Conservation (phyloP, 1,140 invertebrate genomes). For the Ceratosolen solmsi region DNA sequence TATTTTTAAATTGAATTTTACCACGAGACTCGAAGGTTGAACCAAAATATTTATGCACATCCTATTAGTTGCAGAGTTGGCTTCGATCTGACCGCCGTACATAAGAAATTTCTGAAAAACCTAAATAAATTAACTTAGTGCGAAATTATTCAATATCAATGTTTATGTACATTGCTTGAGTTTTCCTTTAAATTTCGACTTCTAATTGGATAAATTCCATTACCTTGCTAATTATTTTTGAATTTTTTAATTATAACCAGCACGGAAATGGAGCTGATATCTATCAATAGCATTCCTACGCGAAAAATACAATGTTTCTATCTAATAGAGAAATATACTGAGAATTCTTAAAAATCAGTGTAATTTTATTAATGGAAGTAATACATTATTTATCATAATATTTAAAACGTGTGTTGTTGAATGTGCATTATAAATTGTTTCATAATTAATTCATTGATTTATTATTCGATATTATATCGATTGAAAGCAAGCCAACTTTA, state of each 20-base stretch:
- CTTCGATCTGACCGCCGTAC: background rate
- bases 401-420: too few species aligned
- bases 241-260: background rate
- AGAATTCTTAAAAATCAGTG: too few species aligned
- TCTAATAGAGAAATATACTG: too few species aligned
- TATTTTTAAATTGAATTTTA: slow-evolving; percentile 27
- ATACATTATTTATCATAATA: too few species aligned
- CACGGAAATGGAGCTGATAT: background rate
- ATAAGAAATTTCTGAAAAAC: background rate
- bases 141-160: background rate
- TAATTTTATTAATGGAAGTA: too few species aligned
- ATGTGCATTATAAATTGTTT: too few species aligned
- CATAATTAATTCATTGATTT: too few species aligned
- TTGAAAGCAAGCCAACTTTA: too few species aligned
- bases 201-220: slow-evolving; percentile 15
- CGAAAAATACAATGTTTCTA: too few species aligned
- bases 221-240: slow-evolving; percentile 10
- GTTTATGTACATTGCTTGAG: background rate
- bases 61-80: background rate
- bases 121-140: background rate
- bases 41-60: slow-evolving; percentile 12
- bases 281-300: too few species aligned
- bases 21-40: background rate
- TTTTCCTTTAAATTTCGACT: slow-evolving; percentile 3
- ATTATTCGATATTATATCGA: too few species aligned